Percentiles rank a stretch among this genome's conserved stretches.
Evolutionary conservation across 2,888 invertebrate species (phyloP).

Genomic region (Arctia plantaginis): DNA sequence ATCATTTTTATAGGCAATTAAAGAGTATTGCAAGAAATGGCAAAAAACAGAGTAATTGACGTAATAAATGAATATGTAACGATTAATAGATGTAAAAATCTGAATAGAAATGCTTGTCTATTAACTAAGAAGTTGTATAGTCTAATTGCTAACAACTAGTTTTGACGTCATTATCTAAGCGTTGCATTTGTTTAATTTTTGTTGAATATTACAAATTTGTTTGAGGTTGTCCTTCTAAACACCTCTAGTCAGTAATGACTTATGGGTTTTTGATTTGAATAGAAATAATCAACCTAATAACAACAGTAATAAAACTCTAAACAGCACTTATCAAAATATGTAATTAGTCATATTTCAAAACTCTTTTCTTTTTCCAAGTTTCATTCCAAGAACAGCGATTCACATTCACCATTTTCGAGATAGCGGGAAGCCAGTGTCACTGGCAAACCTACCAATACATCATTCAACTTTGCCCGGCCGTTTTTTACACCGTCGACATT

Average conservation of each 20-base stretch:
- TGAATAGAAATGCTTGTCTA: not conserved
- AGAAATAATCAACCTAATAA: not conserved
- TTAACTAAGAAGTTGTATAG: not conserved
- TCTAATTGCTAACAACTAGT: not conserved
- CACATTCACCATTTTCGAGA: slow-evolving; percentile 20
- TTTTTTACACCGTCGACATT: slow-evolving; percentile 53
- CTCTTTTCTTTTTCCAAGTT: slow-evolving; percentile 10
- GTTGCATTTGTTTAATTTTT: no score
- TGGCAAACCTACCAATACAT: slow-evolving; percentile 50
- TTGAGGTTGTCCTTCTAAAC: not conserved
- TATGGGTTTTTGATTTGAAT: not conserved
- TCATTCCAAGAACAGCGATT: slow-evolving; percentile 12
- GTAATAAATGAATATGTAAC: no score
- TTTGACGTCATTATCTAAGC: not conserved
- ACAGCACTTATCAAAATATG: slow-evolving; percentile 10
- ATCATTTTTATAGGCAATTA: not conserved
- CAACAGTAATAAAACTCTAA: not conserved
- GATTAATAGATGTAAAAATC: not conserved
- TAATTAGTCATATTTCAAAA: slow-evolving; percentile 21
- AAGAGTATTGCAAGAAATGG: not conserved
- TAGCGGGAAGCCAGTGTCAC: slow-evolving; percentile 18
- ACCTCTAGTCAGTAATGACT: not conserved
- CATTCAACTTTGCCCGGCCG: slow-evolving; percentile 45
- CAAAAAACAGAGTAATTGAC: no score
- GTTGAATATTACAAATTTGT: no score